Base-by-base conservation (phyloP, 1,140 invertebrate species). In the Doryteuthis pealeii region DNA sequence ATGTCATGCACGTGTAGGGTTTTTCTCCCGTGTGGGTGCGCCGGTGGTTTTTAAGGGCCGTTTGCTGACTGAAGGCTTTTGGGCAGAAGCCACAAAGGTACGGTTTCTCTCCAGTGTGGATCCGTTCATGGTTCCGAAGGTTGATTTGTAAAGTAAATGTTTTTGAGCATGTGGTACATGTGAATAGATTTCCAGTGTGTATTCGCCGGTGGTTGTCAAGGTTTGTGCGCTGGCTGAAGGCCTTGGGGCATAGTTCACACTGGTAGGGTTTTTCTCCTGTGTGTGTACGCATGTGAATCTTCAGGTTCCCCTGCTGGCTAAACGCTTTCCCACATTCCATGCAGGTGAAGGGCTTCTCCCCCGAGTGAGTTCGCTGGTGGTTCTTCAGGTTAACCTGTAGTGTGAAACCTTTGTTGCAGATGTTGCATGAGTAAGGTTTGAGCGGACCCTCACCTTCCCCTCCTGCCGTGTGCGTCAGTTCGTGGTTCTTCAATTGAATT, bases 141-240 rank as follows among this genome's bases (percentile, higher is more conserved):
- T 65, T 26, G 0, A 45, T 54, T 22, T 62, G 67, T 12, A 35
- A 43, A 28, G 45, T 75, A 67, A 81, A 81, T 31, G 73, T 70
- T 70, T 79, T 78, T 26, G 78, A 78, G 69, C 79, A 81, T 70
- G 71, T 73, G 31, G 65, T 45, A 71, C 78, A 79, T 45, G 49
- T 62, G 26, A 62, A 62, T 5, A 62, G 54, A 18, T 98, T 96
- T 8, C 96, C 96, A 88, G 81, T 98, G 74, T 85, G 84, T 0
- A 96, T 98, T 10, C 96, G 90, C 67, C 97, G 88, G 86, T 98
- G 96, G 10, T 96, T 90, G 0, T 96, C 97, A 62, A 98, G 87
- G 87, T 98, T 98, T 0, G 96, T 96, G 18, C 94, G 96, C 8
- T 96, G 90, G 0, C 96, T 96, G 86, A 98, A 98, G 0, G 40